Percentiles rank a stretch among this genome's conserved stretches.
Evolutionary conservation across 1,140 invertebrate species (phyloP).

Genomic region (Drosophila neocordata): DNA sequence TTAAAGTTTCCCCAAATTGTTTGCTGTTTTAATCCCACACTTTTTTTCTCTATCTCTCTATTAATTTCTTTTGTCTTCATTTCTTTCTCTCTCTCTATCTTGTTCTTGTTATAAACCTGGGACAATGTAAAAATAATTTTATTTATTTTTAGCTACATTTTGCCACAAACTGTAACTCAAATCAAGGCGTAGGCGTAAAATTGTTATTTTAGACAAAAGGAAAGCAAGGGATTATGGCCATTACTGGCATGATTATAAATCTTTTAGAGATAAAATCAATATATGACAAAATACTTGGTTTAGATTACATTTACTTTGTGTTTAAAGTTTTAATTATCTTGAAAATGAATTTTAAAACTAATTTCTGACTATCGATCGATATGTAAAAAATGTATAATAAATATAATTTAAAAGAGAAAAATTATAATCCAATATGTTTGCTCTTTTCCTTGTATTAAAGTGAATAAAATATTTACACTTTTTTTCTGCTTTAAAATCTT

Average conservation of each 20-base stretch:
- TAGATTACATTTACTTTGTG: neutral
- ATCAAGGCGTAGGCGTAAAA: constrained; percentile 3
- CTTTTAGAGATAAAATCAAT: neutral
- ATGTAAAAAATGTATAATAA: too few species aligned
- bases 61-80: too few species aligned
- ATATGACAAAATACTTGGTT: neutral
- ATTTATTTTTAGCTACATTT: neutral
- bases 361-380: too few species aligned
- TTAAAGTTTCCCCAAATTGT: constrained; percentile 3
- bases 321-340: too few species aligned
- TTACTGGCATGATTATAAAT: neutral
- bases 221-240: neutral
- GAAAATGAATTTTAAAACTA: too few species aligned
- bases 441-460: too few species aligned
- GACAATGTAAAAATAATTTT: constrained; percentile 9
- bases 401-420: too few species aligned
- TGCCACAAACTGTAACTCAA: neutral
- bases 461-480: too few species aligned
- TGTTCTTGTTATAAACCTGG: neutral
- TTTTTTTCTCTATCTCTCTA: neutral
- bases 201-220: neutral
- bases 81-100: neutral
- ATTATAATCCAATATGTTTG: too few species aligned
- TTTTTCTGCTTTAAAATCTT: neutral
- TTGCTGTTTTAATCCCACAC: neutral